Base-by-base conservation (phyloP, 2,888 invertebrate species). In the Phania funesta region DNA sequence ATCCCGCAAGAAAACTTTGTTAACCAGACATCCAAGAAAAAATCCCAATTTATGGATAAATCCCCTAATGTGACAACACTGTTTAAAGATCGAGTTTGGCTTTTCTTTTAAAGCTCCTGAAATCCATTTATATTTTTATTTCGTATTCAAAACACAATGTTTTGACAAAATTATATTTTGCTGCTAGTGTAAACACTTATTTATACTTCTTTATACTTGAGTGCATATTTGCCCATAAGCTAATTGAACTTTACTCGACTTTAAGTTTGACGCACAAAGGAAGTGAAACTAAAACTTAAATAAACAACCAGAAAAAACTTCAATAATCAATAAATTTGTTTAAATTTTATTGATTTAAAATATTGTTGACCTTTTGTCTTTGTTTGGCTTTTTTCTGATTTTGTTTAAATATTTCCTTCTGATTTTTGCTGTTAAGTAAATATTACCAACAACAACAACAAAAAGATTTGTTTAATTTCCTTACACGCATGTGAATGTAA, bases 311-410 rank as follows among this genome's bases (percentile, higher is more conserved):
- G n/a, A n/a, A n/a, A n/a, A n/a, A n/a, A n/a, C n/a, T n/a, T n/a
- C n/a, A n/a, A n/a, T n/a, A n/a, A n/a, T n/a, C n/a, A n/a, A 18
- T 3, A 24, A 3, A 4, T 52, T 29, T 22, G 9, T 35, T 32
- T 24, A 16, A 41, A 8, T 13, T 32, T 60, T 54, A 64, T 74
- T 74, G 41, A 54, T 64, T 64, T 74, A 18, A 24, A 65, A 65
- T 56, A 64, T 35, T 46, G 35, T 73, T 54, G 62, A 73, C 64
- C 73, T 54, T 32, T 64, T 73, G 44, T 26, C 3, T 20, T 41
- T 41, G 38, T 29, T 44, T 29, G 46, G 52, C 7, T 62, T 62
- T n/a, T n/a, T n/a, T n/a, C n/a, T n/a, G n/a, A n/a, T n/a, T n/a
- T 26, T 29, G 38, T 52, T 52, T 9, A 32, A 64, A 46, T 11